Base-by-base conservation (phyloP, 2,113 vertebrate genomes). In the Cebidichthys violaceus region DNA sequence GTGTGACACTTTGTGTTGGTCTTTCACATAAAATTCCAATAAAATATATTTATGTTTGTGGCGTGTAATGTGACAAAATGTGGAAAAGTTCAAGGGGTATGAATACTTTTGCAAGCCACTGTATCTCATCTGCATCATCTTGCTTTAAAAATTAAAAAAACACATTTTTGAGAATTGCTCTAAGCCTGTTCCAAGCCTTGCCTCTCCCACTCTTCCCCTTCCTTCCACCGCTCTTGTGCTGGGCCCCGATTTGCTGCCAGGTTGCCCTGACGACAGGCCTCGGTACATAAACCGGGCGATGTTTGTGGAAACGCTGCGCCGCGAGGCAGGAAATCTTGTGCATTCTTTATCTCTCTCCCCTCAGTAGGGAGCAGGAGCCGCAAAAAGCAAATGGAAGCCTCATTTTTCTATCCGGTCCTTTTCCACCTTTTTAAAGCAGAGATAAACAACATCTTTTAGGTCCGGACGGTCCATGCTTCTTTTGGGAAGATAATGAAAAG, bases 331-430 rank as follows among this genome's bases (percentile, higher is more conserved):
- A 94, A 92, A 82, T 67, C 73, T 77, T 69, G 66, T 61, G 61
- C 92, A 90, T 92, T 93, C 90, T 84, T 94, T 89, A 93, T 94
- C 90, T 93, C 79, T 86, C 81, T 79, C 66, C 79, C 76, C 83
- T 81, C 62, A 20, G 62, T 67, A 39, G 55, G 72, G 70, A 78
- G 35, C 66, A 47, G 45, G 55, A 79, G 45, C 68, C 64, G 60
- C 60, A 67, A 18, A 33, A 41, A 41, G 61, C 75, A 74, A 59
- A 68, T 15, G 33, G 67, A 33, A 62, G 55, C 43, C 52, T 54
- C 33, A 20, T 68, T 85, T 79, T 47, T 83, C 45, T 76, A 27
- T 64, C 72, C 2, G 9, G 24, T 71, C 33, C 15, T 18, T 83
- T 74, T 45, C 68, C 70, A 66, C 66, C 55, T 86, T 82, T 62